Conservation (phyloP, 2,113 vertebrate genomes). For the Porphyrio hochstetteri region DNA sequence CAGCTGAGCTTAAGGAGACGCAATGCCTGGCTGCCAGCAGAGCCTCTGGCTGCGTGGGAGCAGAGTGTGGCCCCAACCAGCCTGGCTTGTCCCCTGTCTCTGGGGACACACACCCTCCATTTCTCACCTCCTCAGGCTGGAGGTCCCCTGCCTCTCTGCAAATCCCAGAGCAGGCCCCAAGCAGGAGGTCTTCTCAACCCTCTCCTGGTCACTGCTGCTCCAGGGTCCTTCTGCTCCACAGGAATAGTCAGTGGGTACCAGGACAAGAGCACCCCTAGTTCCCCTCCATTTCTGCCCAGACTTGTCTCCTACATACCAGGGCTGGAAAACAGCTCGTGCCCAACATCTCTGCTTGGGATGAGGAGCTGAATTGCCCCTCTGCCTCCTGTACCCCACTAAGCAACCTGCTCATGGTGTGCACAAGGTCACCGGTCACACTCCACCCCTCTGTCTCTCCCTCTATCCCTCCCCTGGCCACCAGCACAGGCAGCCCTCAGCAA, state of each 20-base stretch:
- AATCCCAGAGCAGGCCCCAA: too few relatives aligned
- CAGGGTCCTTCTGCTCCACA: fast-evolving
- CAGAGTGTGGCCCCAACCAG: background rate
- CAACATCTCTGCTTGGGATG: background rate
- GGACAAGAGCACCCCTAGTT: background rate
- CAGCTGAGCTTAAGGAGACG: background rate
- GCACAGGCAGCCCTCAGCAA: background rate
- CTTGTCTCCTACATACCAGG: fast-evolving
- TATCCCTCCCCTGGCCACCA: fast-evolving
- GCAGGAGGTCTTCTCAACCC: background rate
- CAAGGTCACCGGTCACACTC: background rate
- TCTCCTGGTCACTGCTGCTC: background rate
- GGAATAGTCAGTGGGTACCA: background rate
- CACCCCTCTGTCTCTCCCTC: too few relatives aligned
- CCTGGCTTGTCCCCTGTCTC: background rate
- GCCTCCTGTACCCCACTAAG: background rate
- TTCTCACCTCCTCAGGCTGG: background rate
- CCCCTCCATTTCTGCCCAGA: background rate
- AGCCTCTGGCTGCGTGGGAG: background rate
- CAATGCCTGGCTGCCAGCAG: background rate
- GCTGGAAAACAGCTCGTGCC: background rate
- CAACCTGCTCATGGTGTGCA: fast-evolving
- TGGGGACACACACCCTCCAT: background rate
- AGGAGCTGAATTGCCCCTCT: background rate
- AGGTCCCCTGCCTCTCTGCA: background rate